Evolutionary conservation across 2,888 invertebrate species (phyloP).

Genomic region (Hydroisotoma schaefferi): DNA sequence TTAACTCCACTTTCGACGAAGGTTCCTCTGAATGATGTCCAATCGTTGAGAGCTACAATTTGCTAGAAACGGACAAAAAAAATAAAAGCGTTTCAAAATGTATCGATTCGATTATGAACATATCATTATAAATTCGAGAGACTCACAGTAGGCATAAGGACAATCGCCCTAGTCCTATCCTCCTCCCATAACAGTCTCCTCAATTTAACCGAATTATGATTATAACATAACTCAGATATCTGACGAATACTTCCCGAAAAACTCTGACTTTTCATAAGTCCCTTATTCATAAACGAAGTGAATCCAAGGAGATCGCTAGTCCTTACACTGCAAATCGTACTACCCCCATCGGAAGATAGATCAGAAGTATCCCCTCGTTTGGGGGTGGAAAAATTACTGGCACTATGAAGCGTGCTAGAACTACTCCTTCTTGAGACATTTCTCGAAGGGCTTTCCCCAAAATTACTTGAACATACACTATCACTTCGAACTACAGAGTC

Average conservation of each 20-base stretch:
- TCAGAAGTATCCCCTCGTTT: conserved; percentile 12
- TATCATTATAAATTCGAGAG: background rate
- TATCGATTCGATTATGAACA: background rate
- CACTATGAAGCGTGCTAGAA: conserved; percentile 21
- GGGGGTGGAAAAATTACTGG: conserved; percentile 32
- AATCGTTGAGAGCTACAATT: conserved; percentile 46
- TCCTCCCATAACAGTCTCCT: conserved; percentile 63
- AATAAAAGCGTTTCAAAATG: background rate
- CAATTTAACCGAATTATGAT: conserved; percentile 53
- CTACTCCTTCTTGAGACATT: conserved; percentile 26
- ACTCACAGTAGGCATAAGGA: conserved; percentile 60
- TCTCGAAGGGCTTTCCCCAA: conserved; percentile 28
- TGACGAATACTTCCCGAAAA: conserved; percentile 26
- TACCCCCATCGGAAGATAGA: background rate
- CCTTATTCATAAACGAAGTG: background rate
- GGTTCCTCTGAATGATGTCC: conserved; percentile 39
- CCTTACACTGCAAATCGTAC: background rate
- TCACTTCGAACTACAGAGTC: conserved; percentile 29
- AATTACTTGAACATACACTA: conserved; percentile 26
- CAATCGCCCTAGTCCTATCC: conserved; percentile 58
- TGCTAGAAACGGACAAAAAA: conserved; percentile 25
- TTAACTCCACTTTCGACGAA: conserved; percentile 9
- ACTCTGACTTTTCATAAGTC: conserved; percentile 15
- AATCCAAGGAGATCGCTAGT: too few relatives aligned
- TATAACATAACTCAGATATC: conserved; percentile 50